phyloP scores from a whole-genome alignment of 1,140 invertebrate genomes.

The Vanessa atalanta region DNA sequence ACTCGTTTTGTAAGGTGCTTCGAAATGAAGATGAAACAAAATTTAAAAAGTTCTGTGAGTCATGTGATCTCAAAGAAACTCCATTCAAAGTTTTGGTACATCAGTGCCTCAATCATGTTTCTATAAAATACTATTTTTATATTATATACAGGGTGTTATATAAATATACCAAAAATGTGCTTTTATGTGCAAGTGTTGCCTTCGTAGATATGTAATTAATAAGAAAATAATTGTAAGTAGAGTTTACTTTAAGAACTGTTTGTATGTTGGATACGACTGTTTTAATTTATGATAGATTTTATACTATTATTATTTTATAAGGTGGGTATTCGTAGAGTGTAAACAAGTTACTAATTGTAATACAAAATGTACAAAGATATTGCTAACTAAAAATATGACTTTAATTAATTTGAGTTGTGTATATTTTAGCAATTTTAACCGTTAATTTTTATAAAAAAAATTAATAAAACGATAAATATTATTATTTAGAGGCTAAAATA shows the following conservation, averaged over 20 bases:
- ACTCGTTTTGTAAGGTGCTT: background rate
- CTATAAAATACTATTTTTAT: constrained; percentile 70
- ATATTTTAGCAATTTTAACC: constrained; percentile 6
- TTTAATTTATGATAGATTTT: constrained; percentile 59
- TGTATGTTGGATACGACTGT: constrained; percentile 53
- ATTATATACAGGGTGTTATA: constrained; percentile 77
- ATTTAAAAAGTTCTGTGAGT: constrained; percentile 17
- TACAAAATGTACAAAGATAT: constrained; percentile 43
- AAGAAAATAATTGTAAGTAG: constrained; percentile 33
- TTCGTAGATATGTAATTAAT: constrained; percentile 59
- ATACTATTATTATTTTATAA: constrained; percentile 43
- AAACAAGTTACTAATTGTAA: constrained; percentile 37
- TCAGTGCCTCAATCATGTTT: constrained; percentile 64
- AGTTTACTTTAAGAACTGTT: constrained; percentile 32
- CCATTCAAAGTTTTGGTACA: constrained; percentile 51
- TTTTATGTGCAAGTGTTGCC: constrained; percentile 75
- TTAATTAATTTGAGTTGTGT: background rate
- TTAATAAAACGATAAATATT: background rate
- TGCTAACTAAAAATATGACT: constrained; percentile 17
- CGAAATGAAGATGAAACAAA: background rate
- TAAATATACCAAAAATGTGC: constrained; percentile 77
- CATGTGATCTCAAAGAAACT: constrained; percentile 64
- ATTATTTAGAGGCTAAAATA: background rate
- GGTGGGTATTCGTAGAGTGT: constrained; percentile 48
- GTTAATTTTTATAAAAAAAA: background rate